Evolutionary conservation across 2,797 vertebrate species (phyloP).

Genomic region (Bovichtus diacanthus): DNA sequence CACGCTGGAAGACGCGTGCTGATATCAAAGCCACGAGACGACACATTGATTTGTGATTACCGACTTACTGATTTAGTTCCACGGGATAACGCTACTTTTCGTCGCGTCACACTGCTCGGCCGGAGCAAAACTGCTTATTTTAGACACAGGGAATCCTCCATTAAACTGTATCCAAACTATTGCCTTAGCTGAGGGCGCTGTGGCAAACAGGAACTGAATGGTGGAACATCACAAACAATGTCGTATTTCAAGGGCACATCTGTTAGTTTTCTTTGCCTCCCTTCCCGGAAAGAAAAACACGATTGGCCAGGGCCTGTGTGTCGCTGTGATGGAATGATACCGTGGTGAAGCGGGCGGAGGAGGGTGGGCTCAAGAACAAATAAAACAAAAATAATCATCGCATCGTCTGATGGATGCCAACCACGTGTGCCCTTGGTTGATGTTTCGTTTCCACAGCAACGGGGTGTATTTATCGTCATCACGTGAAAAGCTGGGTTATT

Average conservation of each 20-base stretch:
- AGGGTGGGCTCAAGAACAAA: conserved; percentile 8
- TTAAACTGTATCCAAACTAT: conserved; percentile 24
- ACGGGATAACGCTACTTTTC: conserved; percentile 11
- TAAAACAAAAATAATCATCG: conserved; percentile 14
- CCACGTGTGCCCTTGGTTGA: conserved; percentile 67
- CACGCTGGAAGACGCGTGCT: neutral
- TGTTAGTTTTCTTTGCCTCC: conserved; percentile 36
- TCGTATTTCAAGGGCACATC: conserved; percentile 37
- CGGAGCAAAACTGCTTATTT: conserved; percentile 37
- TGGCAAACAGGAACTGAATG: conserved; percentile 38
- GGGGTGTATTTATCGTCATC: conserved; percentile 53
- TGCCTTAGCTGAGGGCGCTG: neutral
- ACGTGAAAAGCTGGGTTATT: conserved; percentile 33
- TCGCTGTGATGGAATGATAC: conserved; percentile 33
- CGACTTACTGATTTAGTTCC: conserved; percentile 29
- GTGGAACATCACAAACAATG: conserved; percentile 43
- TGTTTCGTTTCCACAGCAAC: conserved; percentile 73
- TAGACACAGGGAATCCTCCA: conserved; percentile 42
- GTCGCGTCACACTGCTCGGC: neutral
- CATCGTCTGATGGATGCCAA: conserved; percentile 49
- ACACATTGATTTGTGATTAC: conserved; percentile 48
- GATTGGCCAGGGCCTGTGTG: neutral
- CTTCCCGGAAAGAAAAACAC: neutral
- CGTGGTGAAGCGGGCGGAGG: conserved; percentile 27
- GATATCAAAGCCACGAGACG: conserved; percentile 32